These are phyloP conservation scores for Zeuzera pyrina DNA, from an alignment of 2,888 invertebrate genomes.

Conservation along the genomic window DNA sequence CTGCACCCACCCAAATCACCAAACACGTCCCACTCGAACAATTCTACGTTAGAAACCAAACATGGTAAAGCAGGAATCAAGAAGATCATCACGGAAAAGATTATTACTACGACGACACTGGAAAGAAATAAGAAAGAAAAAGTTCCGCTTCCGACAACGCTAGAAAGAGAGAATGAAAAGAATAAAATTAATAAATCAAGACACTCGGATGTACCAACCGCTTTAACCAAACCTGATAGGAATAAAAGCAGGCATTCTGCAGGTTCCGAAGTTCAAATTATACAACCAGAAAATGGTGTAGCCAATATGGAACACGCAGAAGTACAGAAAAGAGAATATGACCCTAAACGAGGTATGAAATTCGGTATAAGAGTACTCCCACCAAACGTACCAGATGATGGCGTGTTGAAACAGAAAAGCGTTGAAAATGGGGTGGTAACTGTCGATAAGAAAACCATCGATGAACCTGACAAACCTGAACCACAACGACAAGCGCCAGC, in stretches of 20 bases:
- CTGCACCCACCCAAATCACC: slow-evolving; percentile 61
- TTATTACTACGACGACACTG: slow-evolving; percentile 55
- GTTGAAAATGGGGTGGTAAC: slow-evolving; percentile 53
- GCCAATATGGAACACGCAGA: slow-evolving; percentile 58
- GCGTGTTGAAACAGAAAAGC: slow-evolving; percentile 56
- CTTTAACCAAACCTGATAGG: slow-evolving; percentile 50
- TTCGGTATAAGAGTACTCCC: slow-evolving; percentile 80
- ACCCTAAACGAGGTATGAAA: slow-evolving; percentile 74
- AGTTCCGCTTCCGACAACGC: slow-evolving; percentile 43
- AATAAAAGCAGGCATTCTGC: slow-evolving; percentile 51
- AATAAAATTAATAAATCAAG: slow-evolving; percentile 52
- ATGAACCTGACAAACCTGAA: slow-evolving; percentile 58
- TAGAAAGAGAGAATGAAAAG: slow-evolving; percentile 67
- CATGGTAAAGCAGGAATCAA: slow-evolving; percentile 59
- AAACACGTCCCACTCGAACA: slow-evolving; percentile 58
- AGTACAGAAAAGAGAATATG: slow-evolving; percentile 70
- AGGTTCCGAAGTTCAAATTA: slow-evolving; percentile 52
- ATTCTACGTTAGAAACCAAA: slow-evolving; percentile 64
- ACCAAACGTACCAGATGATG: slow-evolving; percentile 68
- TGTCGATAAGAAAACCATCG: slow-evolving; percentile 38
- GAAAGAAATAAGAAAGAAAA: slow-evolving; percentile 65
- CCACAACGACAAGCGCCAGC: slow-evolving; percentile 41
- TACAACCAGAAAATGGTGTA: slow-evolving; percentile 54
- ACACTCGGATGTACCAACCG: slow-evolving; percentile 40
- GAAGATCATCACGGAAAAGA: slow-evolving; percentile 65